phyloP scores from a whole-genome alignment of 2,888 invertebrate genomes.

The Clivina fossor region DNA sequence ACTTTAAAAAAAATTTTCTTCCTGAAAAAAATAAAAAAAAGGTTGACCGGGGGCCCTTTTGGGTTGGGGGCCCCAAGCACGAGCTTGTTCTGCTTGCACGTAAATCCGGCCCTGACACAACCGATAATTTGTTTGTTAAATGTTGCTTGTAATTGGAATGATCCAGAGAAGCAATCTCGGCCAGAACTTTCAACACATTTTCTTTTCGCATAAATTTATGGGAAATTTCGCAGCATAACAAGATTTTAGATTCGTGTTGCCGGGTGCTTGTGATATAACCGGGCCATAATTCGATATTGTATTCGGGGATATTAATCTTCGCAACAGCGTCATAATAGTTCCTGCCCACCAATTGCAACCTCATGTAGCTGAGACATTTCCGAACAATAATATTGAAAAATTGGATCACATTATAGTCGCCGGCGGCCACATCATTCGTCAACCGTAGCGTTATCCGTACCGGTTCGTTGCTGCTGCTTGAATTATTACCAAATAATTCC shows the following conservation, averaged over 20 bases:
- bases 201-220: constrained; percentile 84
- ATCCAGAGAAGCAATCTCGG: constrained; percentile 55
- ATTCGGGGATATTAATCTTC: constrained; percentile 65
- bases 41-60: too few species aligned
- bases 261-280: constrained; percentile 84
- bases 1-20: too few species aligned
- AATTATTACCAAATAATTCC: constrained; percentile 58
- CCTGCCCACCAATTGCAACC: constrained; percentile 69
- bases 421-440: constrained; percentile 64
- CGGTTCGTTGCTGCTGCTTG: constrained; percentile 51
- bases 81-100: too few species aligned
- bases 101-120: too few species aligned
- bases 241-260: constrained; percentile 73
- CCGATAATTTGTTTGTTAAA: too few species aligned
- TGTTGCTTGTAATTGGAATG: constrained; percentile 54
- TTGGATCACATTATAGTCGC: constrained; percentile 71
- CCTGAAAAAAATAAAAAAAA: too few species aligned
- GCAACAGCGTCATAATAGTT: constrained; percentile 72
- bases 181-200: constrained; percentile 66
- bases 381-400: constrained; percentile 78
- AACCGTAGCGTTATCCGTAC: constrained; percentile 62
- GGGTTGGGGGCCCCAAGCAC: too few species aligned
- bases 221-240: constrained; percentile 77
- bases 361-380: constrained; percentile 63
- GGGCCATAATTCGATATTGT: constrained; percentile 75